Evolutionary conservation across 1,140 invertebrate genomes (phyloP), one percentile per base, ranked within the genome.

Genomic region (Drosophila guanche): DNA sequence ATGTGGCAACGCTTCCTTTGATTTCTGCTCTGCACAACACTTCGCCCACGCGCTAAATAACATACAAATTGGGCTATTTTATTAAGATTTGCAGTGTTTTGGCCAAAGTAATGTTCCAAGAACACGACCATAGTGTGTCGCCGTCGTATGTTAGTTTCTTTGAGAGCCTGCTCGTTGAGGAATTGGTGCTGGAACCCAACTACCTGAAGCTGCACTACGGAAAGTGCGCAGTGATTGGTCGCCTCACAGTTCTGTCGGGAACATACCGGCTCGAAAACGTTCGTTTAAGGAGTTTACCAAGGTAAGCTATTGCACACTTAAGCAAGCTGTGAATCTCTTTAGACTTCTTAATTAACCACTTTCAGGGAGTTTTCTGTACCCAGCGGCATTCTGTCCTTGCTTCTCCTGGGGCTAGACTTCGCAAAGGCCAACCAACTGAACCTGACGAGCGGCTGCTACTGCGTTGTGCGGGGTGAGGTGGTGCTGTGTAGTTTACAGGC

Each of bases 391-490:
- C 3, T 89, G 10, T 74, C 84, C 3, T 5, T 77, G 50, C 43
- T 76, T 2, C 46, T 90, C 16, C 20, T 84, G 14, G 67, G 78
- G 4, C 68, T 85, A 12, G 52, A 27, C 43, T 71, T 55, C 52
- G 57, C 70, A 3, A 74, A 66, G 10, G 10, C 48, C 3, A 25
- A 16, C 14, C 29, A 46, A 8, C 47, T 47, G 4, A 8, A 37
- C n/a, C 45, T 89, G 4, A 23, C 42, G 12, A 42, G 59, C 56
- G 76, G 71, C 1, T 51, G 50, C 47, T 79, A 69, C 10, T 89
- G 75, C 48, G 65, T 90, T 70, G 55, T 89, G 3, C 73, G 71
- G 0, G 89, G 89, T 3, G 89, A 90, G 61, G 56, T 81, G 14
- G 59, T 83, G n/a, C 72, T 90, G 0, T 65, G 52, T 16, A 74